Conservation (phyloP, 2,113 vertebrate species). For the Grammatotria lemairii region DNA sequence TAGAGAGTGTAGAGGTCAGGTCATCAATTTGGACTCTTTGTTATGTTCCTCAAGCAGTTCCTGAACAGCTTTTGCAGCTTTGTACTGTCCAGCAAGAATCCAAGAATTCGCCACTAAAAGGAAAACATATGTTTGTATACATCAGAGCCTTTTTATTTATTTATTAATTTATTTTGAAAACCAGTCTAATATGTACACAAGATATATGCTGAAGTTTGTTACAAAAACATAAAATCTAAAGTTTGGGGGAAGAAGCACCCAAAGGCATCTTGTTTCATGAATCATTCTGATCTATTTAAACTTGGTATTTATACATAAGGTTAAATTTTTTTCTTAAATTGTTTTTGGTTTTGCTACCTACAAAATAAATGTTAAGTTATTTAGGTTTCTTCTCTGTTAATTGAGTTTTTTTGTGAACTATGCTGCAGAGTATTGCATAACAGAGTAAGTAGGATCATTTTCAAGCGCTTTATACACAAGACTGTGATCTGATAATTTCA, state of each 20-base stretch:
- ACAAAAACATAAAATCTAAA: not conserved
- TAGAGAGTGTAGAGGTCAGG: not conserved
- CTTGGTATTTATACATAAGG: not conserved
- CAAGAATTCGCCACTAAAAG: not conserved
- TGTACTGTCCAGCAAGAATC: not conserved
- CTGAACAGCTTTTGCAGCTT: not conserved
- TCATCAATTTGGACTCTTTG: not conserved
- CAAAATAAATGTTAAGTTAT: not conserved
- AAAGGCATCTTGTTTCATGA: not conserved
- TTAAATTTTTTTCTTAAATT: not conserved
- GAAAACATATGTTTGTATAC: not conserved
- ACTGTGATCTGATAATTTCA: conserved; percentile 10
- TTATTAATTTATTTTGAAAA: not conserved
- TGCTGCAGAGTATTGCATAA: not conserved
- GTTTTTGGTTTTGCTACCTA: not conserved
- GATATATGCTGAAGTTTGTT: not conserved
- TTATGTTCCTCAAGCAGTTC: not conserved
- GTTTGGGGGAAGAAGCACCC: not conserved
- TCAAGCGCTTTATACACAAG: not conserved
- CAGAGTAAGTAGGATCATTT: not conserved
- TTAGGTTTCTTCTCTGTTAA: not conserved
- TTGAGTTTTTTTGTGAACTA: not conserved
- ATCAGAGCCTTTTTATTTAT: not conserved
- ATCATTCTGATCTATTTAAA: not conserved
- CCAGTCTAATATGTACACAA: not conserved